Evolutionary conservation across 2,888 invertebrate genomes (phyloP).

Genomic region (Folsomia manolachei): DNA sequence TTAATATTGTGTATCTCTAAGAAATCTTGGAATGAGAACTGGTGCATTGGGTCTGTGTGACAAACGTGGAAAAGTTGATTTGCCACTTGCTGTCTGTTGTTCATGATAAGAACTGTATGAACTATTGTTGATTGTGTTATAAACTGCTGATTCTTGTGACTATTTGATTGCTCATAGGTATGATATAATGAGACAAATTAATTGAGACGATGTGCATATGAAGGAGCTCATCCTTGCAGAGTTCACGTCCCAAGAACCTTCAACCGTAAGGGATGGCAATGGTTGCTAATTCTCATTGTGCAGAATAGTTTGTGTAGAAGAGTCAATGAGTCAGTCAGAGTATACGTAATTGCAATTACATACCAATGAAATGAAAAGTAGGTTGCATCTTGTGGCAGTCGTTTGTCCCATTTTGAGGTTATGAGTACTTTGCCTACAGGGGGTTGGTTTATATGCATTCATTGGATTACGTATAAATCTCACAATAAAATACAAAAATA

Average conservation of each 20-base stretch:
- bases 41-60: background rate
- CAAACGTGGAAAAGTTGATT: slow-evolving; percentile 2
- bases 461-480: background rate
- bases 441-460: too few relatives aligned
- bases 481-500: background rate
- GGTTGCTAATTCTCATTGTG: too few relatives aligned
- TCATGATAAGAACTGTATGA: background rate
- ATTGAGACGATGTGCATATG: background rate
- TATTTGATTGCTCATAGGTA: background rate
- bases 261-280: background rate
- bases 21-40: background rate
- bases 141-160: background rate
- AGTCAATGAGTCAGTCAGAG: background rate
- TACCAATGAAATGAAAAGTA: background rate
- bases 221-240: background rate
- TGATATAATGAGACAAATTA: too few relatives aligned
- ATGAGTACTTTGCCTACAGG: too few relatives aligned
- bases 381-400: background rate
- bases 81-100: background rate
- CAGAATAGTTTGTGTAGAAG: too few relatives aligned
- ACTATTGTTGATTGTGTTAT: too few relatives aligned
- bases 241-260: background rate
- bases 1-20: too few relatives aligned
- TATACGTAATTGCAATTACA: background rate
- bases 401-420: background rate